Evolutionary conservation across 2,797 vertebrate species (phyloP), one percentile per base, ranked within the genome.

Genomic region (Octomys mimax): DNA sequence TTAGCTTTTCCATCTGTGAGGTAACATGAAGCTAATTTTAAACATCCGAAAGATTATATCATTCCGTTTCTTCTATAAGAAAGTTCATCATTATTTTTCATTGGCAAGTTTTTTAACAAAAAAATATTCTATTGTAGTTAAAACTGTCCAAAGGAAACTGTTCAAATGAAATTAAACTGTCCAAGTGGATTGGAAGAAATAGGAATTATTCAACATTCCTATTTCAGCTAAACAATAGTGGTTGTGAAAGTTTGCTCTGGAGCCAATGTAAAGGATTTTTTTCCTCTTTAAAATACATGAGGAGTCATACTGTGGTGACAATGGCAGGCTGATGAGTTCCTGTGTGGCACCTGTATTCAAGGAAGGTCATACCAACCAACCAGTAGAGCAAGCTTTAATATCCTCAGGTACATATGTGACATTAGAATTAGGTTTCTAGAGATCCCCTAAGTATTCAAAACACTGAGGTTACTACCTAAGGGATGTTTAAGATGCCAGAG

Each of bases 1-100:
- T 91, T 54, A 97, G 94, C 93, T 85, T 62, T 79, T 71, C 96
- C 97, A 96, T 98, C 96, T 97, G 97, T 84, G 95, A 96, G 93
- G 89, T 84, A 94, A 88, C 31, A 92, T 6, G 73, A 95, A 82
- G n/a, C 89, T 94, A 97, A 97, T 95, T 97, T 97, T 95, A 97
- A 92, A 95, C 19, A 84, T 62, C 33, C 78, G 92, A 87, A 84
- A 90, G 95, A 96, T 97, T 88, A 94, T 19, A 96, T 93, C 94
- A 96, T 22, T 90, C 12, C 42, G 81, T 87, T 93, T 68, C 92
- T 92, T 77, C 89, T 61, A 79, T 36, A 70, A 95, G 90, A 92
- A 97, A 95, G 95, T 62, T 94, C 49, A 70, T 89, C 64, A 46
- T 42, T 61, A 39, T 46, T 86, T 73, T 81, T 66, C 66, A 81